A percentile compares a stretch with the other conserved stretches of the same genome.
phyloP scores from a whole-genome alignment of 2,888 invertebrate genomes.

The Ormyrus labotus region DNA sequence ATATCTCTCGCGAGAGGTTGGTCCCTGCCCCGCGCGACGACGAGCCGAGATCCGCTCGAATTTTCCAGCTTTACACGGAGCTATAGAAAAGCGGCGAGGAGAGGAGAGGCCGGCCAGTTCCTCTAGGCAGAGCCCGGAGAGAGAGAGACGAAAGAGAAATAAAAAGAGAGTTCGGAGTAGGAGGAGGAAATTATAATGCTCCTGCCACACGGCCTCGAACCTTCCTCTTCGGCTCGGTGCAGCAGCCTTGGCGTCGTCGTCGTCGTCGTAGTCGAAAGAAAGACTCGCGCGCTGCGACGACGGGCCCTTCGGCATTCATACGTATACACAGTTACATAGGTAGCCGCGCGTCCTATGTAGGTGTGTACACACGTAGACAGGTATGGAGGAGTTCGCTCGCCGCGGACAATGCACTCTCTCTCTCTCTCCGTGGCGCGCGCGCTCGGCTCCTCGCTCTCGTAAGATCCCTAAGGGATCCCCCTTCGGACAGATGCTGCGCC shows the following conservation, averaged over 20 bases:
- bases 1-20: too few species aligned
- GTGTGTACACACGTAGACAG: neutral
- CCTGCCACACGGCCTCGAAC: conserved; percentile 20
- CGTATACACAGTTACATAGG: neutral
- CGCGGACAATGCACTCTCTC: conserved; percentile 50
- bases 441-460: neutral
- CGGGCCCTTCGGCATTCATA: neutral
- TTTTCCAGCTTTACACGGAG: too few species aligned
- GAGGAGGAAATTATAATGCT: conserved; percentile 27
- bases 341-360: neutral
- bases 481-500: conserved; percentile 46
- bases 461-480: conserved; percentile 42
- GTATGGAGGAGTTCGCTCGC: conserved; percentile 12
- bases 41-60: too few species aligned
- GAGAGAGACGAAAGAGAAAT: conserved; percentile 1
- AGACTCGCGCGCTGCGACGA: neutral
- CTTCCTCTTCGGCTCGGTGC: conserved; percentile 1
- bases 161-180: neutral
- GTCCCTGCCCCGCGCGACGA: too few species aligned
- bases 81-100: too few species aligned
- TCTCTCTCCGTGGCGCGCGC: neutral
- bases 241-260: neutral
- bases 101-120: too few species aligned
- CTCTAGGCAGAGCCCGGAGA: neutral
- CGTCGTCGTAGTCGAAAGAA: neutral